Evolutionary conservation across 2,888 invertebrate genomes (phyloP).

Genomic region (Nomada goodeniana): DNA sequence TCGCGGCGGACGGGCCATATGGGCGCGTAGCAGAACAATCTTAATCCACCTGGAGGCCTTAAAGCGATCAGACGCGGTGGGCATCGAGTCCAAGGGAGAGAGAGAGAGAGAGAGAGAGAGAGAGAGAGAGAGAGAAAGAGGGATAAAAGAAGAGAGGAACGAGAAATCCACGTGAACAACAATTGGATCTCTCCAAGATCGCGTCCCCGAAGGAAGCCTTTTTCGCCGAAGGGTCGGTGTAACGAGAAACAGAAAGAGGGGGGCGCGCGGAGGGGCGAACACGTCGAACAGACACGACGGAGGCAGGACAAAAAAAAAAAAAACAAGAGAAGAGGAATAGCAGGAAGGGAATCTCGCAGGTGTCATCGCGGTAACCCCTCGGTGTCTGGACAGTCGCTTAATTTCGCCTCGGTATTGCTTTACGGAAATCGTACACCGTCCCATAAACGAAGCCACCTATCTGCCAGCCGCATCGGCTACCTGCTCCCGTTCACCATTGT

Average conservation of each 20-base stretch:
- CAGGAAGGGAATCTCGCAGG: slow-evolving; percentile 52
- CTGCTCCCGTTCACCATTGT: slow-evolving; percentile 13
- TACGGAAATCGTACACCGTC: slow-evolving; percentile 71
- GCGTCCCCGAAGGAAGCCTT: slow-evolving; percentile 35
- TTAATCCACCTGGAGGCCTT: slow-evolving; percentile 38
- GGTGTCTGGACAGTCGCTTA: slow-evolving; percentile 61
- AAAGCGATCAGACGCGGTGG: slow-evolving; percentile 36
- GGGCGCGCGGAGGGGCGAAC: neutral
- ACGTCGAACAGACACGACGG: too few species aligned
- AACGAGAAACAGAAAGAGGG: slow-evolving; percentile 24
- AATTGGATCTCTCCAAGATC: slow-evolving; percentile 49
- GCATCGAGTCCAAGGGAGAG: slow-evolving; percentile 3
- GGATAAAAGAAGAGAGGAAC: neutral
- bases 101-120: too few species aligned
- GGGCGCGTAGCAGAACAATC: neutral
- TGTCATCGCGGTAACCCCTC: slow-evolving; percentile 48
- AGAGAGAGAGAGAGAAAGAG: too few species aligned
- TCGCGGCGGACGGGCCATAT: neutral
- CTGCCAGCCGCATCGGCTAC: slow-evolving; percentile 54
- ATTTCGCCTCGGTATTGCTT: slow-evolving; percentile 68
- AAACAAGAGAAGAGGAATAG: slow-evolving; percentile 8
- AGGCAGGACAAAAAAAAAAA: neutral
- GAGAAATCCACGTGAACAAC: slow-evolving; percentile 36
- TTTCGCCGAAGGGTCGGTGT: slow-evolving; percentile 20
- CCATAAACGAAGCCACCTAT: slow-evolving; percentile 65